Conservation (phyloP, 2,113 vertebrate species). For the Myotis lucifugus region DNA sequence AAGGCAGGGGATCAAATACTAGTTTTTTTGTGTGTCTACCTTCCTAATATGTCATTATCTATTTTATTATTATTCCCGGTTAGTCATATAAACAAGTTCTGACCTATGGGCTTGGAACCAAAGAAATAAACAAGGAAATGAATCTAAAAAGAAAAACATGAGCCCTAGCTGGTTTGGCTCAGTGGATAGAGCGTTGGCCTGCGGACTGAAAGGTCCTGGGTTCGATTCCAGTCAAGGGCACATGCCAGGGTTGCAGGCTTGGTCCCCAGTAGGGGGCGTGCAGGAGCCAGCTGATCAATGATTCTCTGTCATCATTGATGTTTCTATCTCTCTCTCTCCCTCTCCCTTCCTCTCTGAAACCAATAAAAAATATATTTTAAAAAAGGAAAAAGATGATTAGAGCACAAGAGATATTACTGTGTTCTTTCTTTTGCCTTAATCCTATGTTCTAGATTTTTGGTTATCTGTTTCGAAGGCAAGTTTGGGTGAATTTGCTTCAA, state of each 20-base stretch:
- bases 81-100: background rate
- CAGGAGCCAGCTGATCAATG: too few species aligned
- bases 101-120: background rate
- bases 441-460: background rate
- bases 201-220: too few species aligned
- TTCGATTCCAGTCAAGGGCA: too few species aligned
- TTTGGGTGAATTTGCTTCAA: background rate
- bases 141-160: background rate
- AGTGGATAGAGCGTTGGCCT: too few species aligned
- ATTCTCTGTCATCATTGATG: too few species aligned
- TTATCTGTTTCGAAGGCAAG: background rate
- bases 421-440: background rate
- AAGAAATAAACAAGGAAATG: background rate
- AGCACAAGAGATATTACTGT: background rate
- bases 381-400: background rate
- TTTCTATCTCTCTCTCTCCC: too few species aligned
- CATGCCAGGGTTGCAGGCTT: too few species aligned
- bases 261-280: too few species aligned
- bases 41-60: background rate
- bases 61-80: background rate
- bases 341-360: too few species aligned
- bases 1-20: background rate
- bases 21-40: background rate
- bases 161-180: background rate
- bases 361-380: too few species aligned